These are phyloP conservation scores for Megaustenia siamemsis DNA, from an alignment of 2,888 invertebrate genomes.

Conservation along the genomic window DNA sequence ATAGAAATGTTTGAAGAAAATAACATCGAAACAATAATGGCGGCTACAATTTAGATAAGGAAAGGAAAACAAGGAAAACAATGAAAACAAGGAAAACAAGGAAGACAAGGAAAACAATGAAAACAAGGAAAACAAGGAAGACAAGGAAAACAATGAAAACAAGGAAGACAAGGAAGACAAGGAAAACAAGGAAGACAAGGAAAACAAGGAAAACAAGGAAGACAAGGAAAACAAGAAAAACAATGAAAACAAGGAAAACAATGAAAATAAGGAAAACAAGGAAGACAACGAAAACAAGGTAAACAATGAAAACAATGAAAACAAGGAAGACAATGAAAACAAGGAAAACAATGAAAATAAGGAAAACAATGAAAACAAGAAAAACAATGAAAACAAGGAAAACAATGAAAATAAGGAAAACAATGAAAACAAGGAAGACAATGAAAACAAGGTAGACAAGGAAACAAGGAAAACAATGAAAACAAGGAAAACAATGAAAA, in stretches of 20 bases:
- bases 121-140: too few relatives aligned
- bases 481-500: too few relatives aligned
- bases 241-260: neutral
- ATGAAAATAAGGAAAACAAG: neutral
- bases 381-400: neutral
- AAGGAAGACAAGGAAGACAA: too few relatives aligned
- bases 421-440: conserved; percentile 40
- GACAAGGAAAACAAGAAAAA: neutral
- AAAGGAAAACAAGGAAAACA: too few relatives aligned
- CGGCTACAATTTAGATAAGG: too few relatives aligned
- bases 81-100: too few relatives aligned
- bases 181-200: too few relatives aligned
- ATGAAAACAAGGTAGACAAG: conserved; percentile 39
- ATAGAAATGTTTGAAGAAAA: too few relatives aligned
- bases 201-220: neutral
- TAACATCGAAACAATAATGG: too few relatives aligned
- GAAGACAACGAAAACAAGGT: neutral
- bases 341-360: neutral
- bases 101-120: too few relatives aligned
- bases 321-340: neutral
- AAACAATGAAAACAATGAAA: neutral
- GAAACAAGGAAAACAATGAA: too few relatives aligned
- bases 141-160: too few relatives aligned
- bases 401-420: neutral
- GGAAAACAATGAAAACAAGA: neutral